Base-by-base conservation (phyloP, 2,113 vertebrate species). In the Bothrops jararaca region DNA sequence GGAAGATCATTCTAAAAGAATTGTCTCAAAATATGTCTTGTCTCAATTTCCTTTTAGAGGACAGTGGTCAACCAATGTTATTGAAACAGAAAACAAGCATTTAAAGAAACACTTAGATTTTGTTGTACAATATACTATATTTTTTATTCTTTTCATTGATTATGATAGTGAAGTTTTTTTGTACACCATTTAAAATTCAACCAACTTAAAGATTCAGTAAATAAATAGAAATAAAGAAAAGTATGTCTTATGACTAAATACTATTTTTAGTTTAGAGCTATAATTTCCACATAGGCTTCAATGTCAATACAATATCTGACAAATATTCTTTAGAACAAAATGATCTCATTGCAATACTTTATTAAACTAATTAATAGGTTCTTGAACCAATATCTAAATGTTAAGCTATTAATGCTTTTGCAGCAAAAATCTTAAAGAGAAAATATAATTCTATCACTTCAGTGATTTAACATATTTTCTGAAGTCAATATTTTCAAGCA, bases 351-450 rank as follows among this genome's bases (percentile, higher is more conserved):
- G 95, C 39, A 94, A 97, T 86, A 97, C 96, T 97, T 98, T 98
- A 98, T 97, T 95, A 97, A 95, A 97, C 98, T 98, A 98, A 98
- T 98, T 98, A 98, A 98, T 95, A 96, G 96, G 97, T 96, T 98
- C 97, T 97, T 97, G 95, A 96, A 85, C 97, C 98, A 98, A 98
- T 98, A 98, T 97, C 98, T 97, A 98, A 98, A 98, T 98, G 98
- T 96, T 98, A 98, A 98, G 97, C 97, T 98, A 98, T 98, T 98
- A 98, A 98, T 98, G 98, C 95, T 97, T 95, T 95, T 90, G 29
- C 94, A 95, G 95, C 96, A 97, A 96, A 96, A 96, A 96, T 94
- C 95, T 97, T 95, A 96, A 90, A 95, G 95, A 96, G 96, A 90
- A 96, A 96, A 96, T 93, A 95, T 95, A 96, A 96, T 96, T 97